phyloP scores from a whole-genome alignment of 2,797 vertebrate species.

The Allobates femoralis region DNA sequence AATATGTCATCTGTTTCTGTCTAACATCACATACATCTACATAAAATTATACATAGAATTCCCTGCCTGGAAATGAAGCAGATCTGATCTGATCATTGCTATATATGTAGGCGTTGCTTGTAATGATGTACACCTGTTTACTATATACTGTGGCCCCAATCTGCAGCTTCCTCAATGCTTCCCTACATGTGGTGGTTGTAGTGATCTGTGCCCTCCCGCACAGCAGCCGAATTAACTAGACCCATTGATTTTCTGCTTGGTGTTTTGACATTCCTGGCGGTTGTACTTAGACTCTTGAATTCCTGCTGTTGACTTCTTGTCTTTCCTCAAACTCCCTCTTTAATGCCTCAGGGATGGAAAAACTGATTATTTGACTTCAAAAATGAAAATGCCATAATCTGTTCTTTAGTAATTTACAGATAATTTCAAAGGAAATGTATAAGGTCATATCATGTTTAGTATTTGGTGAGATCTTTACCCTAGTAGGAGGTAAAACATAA shows the following conservation, averaged over 20 bases:
- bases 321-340: conserved; percentile 25
- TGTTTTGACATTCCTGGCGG: not conserved
- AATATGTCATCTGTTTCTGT: too few relatives aligned
- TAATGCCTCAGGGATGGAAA: conserved; percentile 33
- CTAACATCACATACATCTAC: too few relatives aligned
- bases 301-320: conserved; percentile 26
- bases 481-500: too few relatives aligned
- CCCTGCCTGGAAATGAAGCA: too few relatives aligned
- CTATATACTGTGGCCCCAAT: not conserved
- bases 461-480: too few relatives aligned
- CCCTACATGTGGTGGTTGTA: not conserved
- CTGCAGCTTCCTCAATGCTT: not conserved
- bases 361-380: conserved; percentile 13
- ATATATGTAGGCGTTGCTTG: not conserved
- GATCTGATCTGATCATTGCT: not conserved
- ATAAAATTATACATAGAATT: too few relatives aligned
- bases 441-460: too few relatives aligned
- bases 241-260: not conserved
- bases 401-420: too few relatives aligned
- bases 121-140: not conserved
- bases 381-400: conserved; percentile 15
- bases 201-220: not conserved
- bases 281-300: not conserved
- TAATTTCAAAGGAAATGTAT: too few relatives aligned
- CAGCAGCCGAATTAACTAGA: not conserved